Conservation (phyloP, 2,113 vertebrate genomes). For the Rhizomys pruinosus region DNA sequence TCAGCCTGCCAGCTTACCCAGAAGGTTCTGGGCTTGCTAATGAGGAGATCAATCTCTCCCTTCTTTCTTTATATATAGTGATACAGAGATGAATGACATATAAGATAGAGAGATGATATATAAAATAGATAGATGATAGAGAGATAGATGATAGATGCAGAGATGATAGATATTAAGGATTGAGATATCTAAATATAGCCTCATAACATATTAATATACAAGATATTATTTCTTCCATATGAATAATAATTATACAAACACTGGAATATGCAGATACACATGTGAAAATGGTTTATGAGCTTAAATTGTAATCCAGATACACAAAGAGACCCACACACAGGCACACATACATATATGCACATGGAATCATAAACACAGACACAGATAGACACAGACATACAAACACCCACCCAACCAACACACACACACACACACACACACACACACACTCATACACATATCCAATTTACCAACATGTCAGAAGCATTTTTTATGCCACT, state of each 20-base stretch:
- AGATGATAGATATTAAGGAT: too few relatives aligned
- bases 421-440: too few relatives aligned
- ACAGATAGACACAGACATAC: too few relatives aligned
- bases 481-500: not conserved
- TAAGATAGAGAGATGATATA: too few relatives aligned
- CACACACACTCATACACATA: too few relatives aligned
- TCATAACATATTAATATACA: not conserved
- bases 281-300: not conserved
- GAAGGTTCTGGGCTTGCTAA: not conserved
- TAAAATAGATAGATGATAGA: not conserved
- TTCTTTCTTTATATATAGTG: not conserved
- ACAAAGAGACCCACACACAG: too few relatives aligned
- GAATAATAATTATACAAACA: not conserved
- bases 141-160: not conserved
- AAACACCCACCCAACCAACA: not conserved
- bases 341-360: too few relatives aligned
- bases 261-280: not conserved
- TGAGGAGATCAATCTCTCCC: not conserved
- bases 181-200: not conserved
- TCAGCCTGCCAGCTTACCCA: not conserved
- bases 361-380: too few relatives aligned
- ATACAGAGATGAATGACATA: too few relatives aligned
- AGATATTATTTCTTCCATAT: not conserved
- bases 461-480: not conserved
- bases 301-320: not conserved